Percentiles rank a stretch among this genome's conserved stretches.
phyloP scores from a whole-genome alignment of 2,888 invertebrate species.

The Agrypnus murinus region DNA sequence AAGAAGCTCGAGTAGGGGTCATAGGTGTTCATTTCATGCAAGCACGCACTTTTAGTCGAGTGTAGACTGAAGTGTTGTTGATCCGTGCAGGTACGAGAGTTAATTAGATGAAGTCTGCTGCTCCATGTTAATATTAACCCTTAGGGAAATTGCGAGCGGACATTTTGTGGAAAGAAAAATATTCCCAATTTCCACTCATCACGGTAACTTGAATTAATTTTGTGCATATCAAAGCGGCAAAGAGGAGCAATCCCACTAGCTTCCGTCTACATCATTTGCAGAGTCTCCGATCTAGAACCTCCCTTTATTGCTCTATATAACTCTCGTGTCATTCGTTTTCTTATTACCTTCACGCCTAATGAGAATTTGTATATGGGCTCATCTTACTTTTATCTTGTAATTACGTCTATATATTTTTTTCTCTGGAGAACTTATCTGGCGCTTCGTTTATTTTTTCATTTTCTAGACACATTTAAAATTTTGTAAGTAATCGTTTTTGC shows the following conservation, averaged over 20 bases:
- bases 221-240: slow-evolving; percentile 60
- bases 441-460: no score
- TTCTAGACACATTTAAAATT: no score
- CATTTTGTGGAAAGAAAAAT: slow-evolving; percentile 66
- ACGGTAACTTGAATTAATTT: slow-evolving; percentile 64
- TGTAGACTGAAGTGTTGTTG: slow-evolving; percentile 61
- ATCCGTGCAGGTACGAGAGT: slow-evolving; percentile 48
- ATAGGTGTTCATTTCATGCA: slow-evolving; percentile 44
- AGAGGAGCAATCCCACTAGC: slow-evolving; percentile 55
- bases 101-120: slow-evolving; percentile 53
- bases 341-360: slow-evolving; percentile 55
- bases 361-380: slow-evolving; percentile 48
- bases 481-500: no score
- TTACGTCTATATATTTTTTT: not conserved
- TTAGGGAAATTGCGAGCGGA: slow-evolving; percentile 67
- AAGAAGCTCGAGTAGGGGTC: slow-evolving; percentile 18
- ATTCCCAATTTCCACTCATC: slow-evolving; percentile 65
- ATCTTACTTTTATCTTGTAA: slow-evolving; percentile 31
- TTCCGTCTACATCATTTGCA: slow-evolving; percentile 57
- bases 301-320: slow-evolving; percentile 56
- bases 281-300: slow-evolving; percentile 52
- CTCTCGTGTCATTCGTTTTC: slow-evolving; percentile 52
- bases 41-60: slow-evolving; percentile 54
- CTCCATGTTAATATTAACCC: slow-evolving; percentile 65
- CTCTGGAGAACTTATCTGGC: not conserved